Evolutionary conservation across 2,113 vertebrate species (phyloP).

Genomic region (Cyprinus carpio): DNA sequence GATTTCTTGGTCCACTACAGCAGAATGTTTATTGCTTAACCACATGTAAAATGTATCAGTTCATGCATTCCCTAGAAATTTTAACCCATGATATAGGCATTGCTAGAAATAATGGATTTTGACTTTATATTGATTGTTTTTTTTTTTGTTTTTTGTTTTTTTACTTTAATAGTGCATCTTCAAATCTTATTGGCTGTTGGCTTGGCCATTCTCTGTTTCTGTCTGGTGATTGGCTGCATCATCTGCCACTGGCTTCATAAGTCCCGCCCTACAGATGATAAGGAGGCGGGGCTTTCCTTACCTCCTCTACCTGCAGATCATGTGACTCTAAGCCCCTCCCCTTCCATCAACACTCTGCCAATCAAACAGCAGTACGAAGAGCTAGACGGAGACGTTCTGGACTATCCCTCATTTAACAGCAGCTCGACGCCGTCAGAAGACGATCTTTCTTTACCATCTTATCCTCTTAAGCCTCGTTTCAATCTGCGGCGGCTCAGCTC

Average conservation of each 20-base stretch:
- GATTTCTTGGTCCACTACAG: background rate
- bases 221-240: slow-evolving; percentile 75
- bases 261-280: slow-evolving; percentile 52
- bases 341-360: slow-evolving; percentile 61
- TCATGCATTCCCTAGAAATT: too few relatives aligned
- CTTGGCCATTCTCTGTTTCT: slow-evolving; percentile 78
- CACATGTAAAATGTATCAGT: too few relatives aligned
- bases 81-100: too few relatives aligned
- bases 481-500: slow-evolving; percentile 61
- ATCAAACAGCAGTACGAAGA: slow-evolving; percentile 73
- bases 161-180: slow-evolving; percentile 67
- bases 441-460: slow-evolving; percentile 45
- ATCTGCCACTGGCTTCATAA: slow-evolving; percentile 71
- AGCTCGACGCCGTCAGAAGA: slow-evolving; percentile 69
- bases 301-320: slow-evolving; percentile 45
- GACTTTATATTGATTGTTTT: background rate
- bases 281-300: slow-evolving; percentile 62
- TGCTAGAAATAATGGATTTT: background rate
- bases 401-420: slow-evolving; percentile 62
- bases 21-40: background rate
- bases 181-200: slow-evolving; percentile 75
- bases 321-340: slow-evolving; percentile 57
- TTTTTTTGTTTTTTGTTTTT: too few relatives aligned
- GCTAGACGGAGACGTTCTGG: slow-evolving; percentile 70
- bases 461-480: slow-evolving; percentile 53